Evolutionary conservation across 1,140 invertebrate species (phyloP).

Genomic region (Pentalonia nigronervosa): DNA sequence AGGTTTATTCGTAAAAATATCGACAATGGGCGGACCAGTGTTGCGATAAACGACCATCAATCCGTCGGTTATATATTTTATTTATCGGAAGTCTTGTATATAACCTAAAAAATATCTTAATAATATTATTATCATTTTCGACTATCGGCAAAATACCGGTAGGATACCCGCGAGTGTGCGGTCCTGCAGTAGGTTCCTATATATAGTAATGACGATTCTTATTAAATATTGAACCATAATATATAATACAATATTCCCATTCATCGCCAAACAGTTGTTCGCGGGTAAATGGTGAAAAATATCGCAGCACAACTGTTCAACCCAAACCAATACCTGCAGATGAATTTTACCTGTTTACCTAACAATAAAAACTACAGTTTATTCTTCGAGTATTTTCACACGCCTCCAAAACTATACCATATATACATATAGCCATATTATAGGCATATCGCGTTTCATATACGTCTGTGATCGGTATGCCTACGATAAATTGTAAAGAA

Average conservation of each 20-base stretch:
- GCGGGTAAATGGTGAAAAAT: background rate
- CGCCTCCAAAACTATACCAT: background rate
- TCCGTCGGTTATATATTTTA: background rate
- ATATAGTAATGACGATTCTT: background rate
- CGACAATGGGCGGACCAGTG: conserved; percentile 11
- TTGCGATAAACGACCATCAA: background rate
- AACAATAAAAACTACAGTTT: background rate
- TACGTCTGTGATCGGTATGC: background rate
- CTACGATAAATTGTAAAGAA: too few species aligned
- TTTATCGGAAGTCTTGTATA: background rate
- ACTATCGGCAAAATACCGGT: background rate
- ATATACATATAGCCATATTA: too few species aligned
- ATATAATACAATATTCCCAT: background rate
- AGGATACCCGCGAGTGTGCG: background rate
- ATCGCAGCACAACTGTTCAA: background rate
- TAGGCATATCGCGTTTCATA: background rate
- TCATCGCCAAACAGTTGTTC: background rate
- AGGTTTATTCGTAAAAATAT: background rate
- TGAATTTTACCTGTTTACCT: background rate
- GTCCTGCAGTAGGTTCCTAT: background rate
- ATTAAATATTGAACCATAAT: too few species aligned
- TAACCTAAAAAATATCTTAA: background rate
- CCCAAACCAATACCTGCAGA: background rate
- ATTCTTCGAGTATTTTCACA: background rate
- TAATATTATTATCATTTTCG: background rate